These are phyloP conservation scores for Lutjanus campechanus DNA, from an alignment of 2,797 vertebrate species.

Conservation along the genomic window DNA sequence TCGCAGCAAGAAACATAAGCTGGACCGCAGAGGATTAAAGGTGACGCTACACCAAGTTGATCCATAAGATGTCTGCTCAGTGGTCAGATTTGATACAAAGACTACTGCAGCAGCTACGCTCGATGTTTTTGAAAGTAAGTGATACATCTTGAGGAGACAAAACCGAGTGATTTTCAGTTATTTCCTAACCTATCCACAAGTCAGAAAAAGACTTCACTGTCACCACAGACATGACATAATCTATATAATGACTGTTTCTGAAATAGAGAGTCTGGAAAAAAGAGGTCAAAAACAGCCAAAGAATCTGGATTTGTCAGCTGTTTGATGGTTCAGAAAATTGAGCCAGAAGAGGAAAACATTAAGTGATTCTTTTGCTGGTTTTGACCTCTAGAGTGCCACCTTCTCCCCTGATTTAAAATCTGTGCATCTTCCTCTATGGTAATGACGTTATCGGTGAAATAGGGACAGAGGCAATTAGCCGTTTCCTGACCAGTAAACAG, in stretches of 20 bases:
- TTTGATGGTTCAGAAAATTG: background rate
- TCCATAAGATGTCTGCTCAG: background rate
- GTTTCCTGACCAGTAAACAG: background rate
- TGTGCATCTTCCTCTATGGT: background rate
- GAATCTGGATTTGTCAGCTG: too few relatives aligned
- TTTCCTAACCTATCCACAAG: background rate
- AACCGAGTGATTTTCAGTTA: background rate
- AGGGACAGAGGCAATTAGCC: background rate
- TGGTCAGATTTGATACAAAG: background rate
- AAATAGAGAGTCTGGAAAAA: background rate
- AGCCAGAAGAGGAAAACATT: rapidly evolving
- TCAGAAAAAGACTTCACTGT: background rate
- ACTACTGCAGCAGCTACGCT: background rate
- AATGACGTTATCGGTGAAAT: background rate
- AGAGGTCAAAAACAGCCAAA: background rate
- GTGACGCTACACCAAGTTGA: background rate
- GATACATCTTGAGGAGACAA: background rate
- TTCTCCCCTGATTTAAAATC: background rate
- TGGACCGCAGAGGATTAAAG: background rate
- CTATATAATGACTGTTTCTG: background rate
- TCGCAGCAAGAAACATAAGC: background rate
- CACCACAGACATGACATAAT: background rate
- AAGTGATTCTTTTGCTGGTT: background rate
- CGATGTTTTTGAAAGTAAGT: background rate
- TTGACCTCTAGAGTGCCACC: background rate